Evolutionary conservation across 2,888 invertebrate genomes (phyloP), one percentile per base, ranked within the genome.

Genomic region (Clivina fossor): DNA sequence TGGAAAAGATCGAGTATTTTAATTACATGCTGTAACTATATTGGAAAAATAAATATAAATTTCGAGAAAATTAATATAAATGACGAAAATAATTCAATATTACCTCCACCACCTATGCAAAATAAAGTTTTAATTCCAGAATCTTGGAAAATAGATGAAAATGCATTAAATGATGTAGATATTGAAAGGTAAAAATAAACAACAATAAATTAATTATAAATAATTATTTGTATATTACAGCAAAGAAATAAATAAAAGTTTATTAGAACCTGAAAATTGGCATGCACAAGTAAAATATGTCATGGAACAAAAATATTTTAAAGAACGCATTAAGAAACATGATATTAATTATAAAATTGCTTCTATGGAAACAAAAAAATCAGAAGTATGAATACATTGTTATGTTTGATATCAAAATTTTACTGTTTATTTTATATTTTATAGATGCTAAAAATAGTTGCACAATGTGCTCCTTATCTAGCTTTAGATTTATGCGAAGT

Each of bases 381-480:
- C 67, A 43, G 62, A 71, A 62, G 74, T 74, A 65, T 60, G 40
- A 58, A 20, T 18, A 5, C 16, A 8, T 33, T 9, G 13, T 33
- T 8, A 9, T 5, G 4, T 5, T 9, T 11, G 8, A 33, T 7
- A 33, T 8, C 11, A 13, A 22, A 48, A 8, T 35, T 22, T 24
- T 7, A 41, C 11, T 11, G 5, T 11, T 5, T 19, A 18, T 22
- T 19, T 13, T 32, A 19, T 55, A 43, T 61, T 57, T 67, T 66
- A 7, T 65, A 82, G 80, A 79, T 81, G 77, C 65, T 69, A n/a
- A 67, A 71, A 13, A 75, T 78, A 11, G 80, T 83, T 2, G 73
- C 71, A 3, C 71, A 75, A 37, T 79, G 82, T 0, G 82, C 82
- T 0, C 83, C 84, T 0, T 80, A 81, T 67, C 69, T 82, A 37